Base-by-base conservation (phyloP, 1,140 invertebrate species). In the Sitobion miscanthi region DNA sequence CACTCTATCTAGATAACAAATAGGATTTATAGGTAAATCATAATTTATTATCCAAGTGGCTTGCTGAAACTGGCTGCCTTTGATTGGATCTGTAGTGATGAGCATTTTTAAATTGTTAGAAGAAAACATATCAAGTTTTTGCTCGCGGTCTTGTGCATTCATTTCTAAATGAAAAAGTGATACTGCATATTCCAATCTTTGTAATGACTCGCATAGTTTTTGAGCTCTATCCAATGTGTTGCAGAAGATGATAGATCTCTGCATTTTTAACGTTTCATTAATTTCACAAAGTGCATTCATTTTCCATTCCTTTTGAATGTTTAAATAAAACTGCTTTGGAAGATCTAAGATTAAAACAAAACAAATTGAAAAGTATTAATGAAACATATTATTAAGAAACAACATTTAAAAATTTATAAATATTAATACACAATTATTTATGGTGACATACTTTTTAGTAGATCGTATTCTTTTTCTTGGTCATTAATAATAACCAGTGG, bases 1-100 rank as follows among this genome's bases (percentile, higher is more conserved):
- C 96, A 99, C 99, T 96, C 99, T 98, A 96, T 99, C 99, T 96
- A 99, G 99, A 96, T 99, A 99, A 95, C 99, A 99, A 96, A 99
- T 99, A 94, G 98, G 97, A 96, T 99, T 99, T 77, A 98, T 98
- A 94, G 99, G 99, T 95, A 99, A 96, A 96, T 99, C 99, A 96
- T 99, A 99, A 96, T 99, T 99, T 95, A 99, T 99, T 95, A 99
- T 99, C 94, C 99, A 96, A 8, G 99, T 99, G 7, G 99, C 99
- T 96, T 99, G 98, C 95, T 99, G 99, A 21, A 99, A 99, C 95
- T 99, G 99, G 95, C 99, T 99, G 96, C 99, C 99, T 95, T 99
- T 99, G 94, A 99, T 96, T 95, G 99, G 96, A 96, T 99, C 99
- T 94, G 99, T 99, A 87, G 99, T 99, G 95, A 99, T 99, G 30